phyloP scores from a whole-genome alignment of 2,888 invertebrate species.

The Orthonevra nobilis region DNA sequence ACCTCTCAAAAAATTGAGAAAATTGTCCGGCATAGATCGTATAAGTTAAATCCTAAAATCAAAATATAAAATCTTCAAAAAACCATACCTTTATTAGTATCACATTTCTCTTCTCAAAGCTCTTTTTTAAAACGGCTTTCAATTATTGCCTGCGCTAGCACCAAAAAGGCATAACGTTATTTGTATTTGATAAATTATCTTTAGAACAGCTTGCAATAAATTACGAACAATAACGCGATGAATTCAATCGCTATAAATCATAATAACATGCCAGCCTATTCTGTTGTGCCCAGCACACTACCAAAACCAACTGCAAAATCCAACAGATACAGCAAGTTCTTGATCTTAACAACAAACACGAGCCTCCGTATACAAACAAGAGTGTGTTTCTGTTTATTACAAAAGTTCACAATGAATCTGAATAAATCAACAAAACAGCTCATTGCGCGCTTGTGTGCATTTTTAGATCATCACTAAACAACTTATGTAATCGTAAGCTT shows the following conservation, averaged over 20 bases:
- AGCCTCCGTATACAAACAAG: constrained; percentile 8
- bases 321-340: constrained; percentile 37
- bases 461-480: constrained; percentile 33
- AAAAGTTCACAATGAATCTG: constrained; percentile 37
- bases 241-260: constrained; percentile 57
- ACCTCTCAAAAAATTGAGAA: too few relatives aligned
- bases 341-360: constrained; percentile 31
- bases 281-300: constrained; percentile 45
- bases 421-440: constrained; percentile 28
- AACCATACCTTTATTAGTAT: too few relatives aligned
- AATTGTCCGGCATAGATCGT: too few relatives aligned
- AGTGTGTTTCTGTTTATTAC: constrained; percentile 48
- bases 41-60: too few relatives aligned
- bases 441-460: constrained; percentile 18
- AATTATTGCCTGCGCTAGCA: too few relatives aligned
- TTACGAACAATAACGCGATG: constrained; percentile 49
- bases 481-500: constrained; percentile 22
- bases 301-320: constrained; percentile 29
- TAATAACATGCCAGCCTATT: constrained; percentile 57
- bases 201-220: constrained; percentile 47
- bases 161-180: constrained; percentile 35
- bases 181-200: constrained; percentile 37
- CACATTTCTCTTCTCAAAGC: too few relatives aligned
- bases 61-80: too few relatives aligned
- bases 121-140: too few relatives aligned